phyloP scores from a whole-genome alignment of 2,888 invertebrate genomes.

The Ophioninae sp. region DNA sequence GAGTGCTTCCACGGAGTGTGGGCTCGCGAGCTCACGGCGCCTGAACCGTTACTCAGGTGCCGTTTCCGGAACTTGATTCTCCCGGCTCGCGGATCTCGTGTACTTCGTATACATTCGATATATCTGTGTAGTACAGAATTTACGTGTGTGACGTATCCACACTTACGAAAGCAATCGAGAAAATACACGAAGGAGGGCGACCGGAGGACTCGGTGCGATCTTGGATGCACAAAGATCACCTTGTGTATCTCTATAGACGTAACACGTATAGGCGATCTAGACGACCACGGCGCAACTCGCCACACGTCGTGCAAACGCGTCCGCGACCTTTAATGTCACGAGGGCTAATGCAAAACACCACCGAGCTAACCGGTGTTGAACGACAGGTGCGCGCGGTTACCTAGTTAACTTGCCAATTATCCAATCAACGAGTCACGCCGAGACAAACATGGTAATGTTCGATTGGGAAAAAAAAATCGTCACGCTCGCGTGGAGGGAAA shows the following conservation, averaged over 20 bases:
- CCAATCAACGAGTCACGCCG: conserved; percentile 43
- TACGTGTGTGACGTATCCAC: conserved; percentile 3
- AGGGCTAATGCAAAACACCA: conserved; percentile 55
- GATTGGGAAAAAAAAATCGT: not conserved
- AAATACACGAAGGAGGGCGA: conserved; percentile 51
- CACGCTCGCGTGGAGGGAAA: too few species aligned
- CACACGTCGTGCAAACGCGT: conserved; percentile 56
- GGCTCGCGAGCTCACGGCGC: conserved; percentile 60
- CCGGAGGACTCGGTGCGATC: conserved; percentile 50
- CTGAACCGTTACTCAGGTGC: conserved; percentile 66
- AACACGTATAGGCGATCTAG: not conserved
- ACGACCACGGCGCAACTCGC: conserved; percentile 18
- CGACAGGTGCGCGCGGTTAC: conserved; percentile 50
- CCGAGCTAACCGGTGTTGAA: conserved; percentile 43
- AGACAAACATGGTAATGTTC: not conserved
- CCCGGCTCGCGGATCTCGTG: conserved; percentile 54
- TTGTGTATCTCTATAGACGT: not conserved
- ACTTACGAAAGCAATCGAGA: conserved; percentile 1
- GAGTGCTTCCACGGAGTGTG: conserved; percentile 54
- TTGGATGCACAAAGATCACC: conserved; percentile 27
- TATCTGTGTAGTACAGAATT: conserved; percentile 1
- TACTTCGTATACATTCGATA: not conserved
- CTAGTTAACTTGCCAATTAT: conserved; percentile 49
- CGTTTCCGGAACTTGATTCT: conserved; percentile 67
- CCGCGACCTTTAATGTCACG: conserved; percentile 60